Evolutionary conservation across 1,140 invertebrate genomes (phyloP), one percentile per base, ranked within the genome.

Genomic region (Pantala flavescens): DNA sequence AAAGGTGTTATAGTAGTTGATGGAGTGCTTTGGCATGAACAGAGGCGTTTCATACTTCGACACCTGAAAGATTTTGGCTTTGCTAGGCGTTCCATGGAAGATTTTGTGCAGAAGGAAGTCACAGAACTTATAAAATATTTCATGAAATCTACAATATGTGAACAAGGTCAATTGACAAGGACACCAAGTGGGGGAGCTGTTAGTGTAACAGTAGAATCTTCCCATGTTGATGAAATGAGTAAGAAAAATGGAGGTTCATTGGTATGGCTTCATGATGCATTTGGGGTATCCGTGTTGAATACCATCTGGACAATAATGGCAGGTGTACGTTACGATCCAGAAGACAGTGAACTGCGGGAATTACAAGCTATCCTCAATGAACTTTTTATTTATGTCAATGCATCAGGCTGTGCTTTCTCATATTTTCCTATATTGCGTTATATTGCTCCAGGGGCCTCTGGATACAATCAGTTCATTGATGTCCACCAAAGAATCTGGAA

Each of bases 21-120:
- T 78, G 90, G 88, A 23, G 85, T 87, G n/a, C 83, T 91, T 63
- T 96, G 94, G 94, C 86, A 88, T 73, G 92, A 95, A 78, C 93
- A 96, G 81, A 86, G 93, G 74, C 85, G 89, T 72, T 96, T 95
- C 78, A 86, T 94, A 0, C 75, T 93, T 9, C 86, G 90, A 11
- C 92, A 93, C 78, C 82, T 94, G 10, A 87, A 90, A 74, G 91
- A 93, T 75, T 93, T 94, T 77, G 93, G 93, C 0, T 94, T 93
- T 76, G 92, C 92, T 0, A 87, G 90, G 73, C 87, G 86, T 74
- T 89, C 87, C 12, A 93, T 94, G 92, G 85, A 87, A 5, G 83
- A 86, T 72, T 86, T 91, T 73, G 88, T 93, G 3, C 86, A 89
- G 78, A 86, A 87, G 21, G 92, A 94, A 81, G 88, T 63, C 3